Evolutionary conservation across 2,888 invertebrate species (phyloP), one percentile per base, ranked within the genome.

Genomic region (Leptinotarsa peninsularis): DNA sequence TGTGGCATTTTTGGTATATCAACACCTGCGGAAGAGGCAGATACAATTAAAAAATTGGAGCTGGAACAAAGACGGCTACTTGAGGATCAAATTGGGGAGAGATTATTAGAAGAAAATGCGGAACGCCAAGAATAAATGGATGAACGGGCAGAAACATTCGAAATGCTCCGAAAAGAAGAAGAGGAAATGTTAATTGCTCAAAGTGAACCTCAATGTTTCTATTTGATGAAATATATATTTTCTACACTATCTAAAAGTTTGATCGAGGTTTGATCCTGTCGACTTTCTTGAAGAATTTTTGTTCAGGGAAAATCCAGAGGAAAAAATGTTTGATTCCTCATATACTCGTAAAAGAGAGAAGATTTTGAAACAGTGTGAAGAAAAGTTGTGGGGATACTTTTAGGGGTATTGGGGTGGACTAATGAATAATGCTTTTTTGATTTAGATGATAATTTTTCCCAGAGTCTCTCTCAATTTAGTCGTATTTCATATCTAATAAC

Each of bases 241-340:
- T 95, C 96, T 0, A 94, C 93, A 0, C 89, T 96, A 67, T 94
- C 94, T 0, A 91, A 92, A 76, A 95, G 93, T 0, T 89, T 96
- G 72, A 90, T 94, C 5, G 93, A 95, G 87, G 92, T 95, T 17
- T 93, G 95, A 96, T 88, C 94, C 95, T 1, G 90, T 95, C 52
- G 95, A 95, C 86, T 95, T 91, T 86, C 88, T 96, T 81, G 93
- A 93, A 0, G 93, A 93, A 87, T 92, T 91, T 85, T 86, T 94
- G 70, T 93, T 94, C 87, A 91, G 91, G 83, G 89, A 91, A 83
- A 94, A 94, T 86, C 93, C 93, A 0, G 91, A 90, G 80, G 94
- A 93, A 0, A 92, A 91, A 86, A 92, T 93, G 91, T 90, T 93
- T 73, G 92, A 93, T 84, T 93, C 93, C 0, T 91, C 93, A 52